Conservation (phyloP, 2,888 invertebrate genomes). For the Spisula solida region DNA sequence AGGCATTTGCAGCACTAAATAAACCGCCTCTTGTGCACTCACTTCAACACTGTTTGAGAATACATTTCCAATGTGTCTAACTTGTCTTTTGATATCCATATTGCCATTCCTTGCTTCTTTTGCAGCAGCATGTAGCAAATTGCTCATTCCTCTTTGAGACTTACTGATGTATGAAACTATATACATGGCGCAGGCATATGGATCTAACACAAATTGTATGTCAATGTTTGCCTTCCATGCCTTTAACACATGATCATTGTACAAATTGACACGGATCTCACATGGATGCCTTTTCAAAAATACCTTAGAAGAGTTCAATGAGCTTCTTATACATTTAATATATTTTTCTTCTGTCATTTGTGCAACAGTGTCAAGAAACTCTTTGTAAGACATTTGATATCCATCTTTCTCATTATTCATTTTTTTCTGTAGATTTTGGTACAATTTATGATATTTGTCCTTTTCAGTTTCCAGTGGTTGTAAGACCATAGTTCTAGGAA, state of each 20-base stretch:
- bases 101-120: constrained; percentile 66
- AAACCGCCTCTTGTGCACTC: constrained; percentile 70
- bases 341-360: constrained; percentile 45
- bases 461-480: background rate
- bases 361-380: background rate
- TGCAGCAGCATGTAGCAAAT: constrained; percentile 59
- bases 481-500: constrained; percentile 2
- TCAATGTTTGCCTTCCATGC: constrained; percentile 68
- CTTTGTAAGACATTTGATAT: no score
- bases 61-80: constrained; percentile 66
- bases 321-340: constrained; percentile 47
- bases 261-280: constrained; percentile 59
- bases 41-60: constrained; percentile 69
- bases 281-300: constrained; percentile 56
- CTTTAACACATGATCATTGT: constrained; percentile 55
- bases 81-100: constrained; percentile 63
- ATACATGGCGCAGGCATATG: constrained; percentile 49
- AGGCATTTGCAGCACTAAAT: constrained; percentile 71
- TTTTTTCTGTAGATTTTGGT: no score
- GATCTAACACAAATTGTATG: constrained; percentile 62
- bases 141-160: constrained; percentile 68
- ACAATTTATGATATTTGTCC: no score
- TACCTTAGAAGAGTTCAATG: constrained; percentile 54
- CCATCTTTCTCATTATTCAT: no score
- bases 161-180: constrained; percentile 68